Evolutionary conservation across 2,797 vertebrate species (phyloP).

Genomic region (Anguilla anguilla): DNA sequence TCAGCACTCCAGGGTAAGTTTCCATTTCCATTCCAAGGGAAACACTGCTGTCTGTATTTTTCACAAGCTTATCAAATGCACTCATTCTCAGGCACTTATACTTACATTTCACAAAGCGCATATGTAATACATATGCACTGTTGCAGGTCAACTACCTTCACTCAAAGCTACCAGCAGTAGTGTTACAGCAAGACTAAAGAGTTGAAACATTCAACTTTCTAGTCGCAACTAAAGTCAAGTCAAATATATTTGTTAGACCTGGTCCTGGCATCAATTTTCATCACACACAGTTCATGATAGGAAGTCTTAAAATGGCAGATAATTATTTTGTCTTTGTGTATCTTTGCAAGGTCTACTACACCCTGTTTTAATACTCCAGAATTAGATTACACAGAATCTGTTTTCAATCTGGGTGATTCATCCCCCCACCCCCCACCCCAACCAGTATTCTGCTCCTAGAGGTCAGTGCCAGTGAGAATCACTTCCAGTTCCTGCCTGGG

Average conservation of each 20-base stretch:
- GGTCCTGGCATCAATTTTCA: neutral
- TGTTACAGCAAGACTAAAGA: neutral
- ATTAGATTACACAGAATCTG: neutral
- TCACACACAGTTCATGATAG: neutral
- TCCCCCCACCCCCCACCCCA: neutral
- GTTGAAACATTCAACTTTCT: neutral
- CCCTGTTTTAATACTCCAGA: neutral
- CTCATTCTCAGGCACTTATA: neutral
- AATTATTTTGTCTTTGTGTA: neutral
- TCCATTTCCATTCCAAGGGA: neutral
- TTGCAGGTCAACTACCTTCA: neutral
- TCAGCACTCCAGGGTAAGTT: neutral
- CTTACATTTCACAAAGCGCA: neutral
- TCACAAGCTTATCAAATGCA: neutral
- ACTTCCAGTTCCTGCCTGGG: neutral
- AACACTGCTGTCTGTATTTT: neutral
- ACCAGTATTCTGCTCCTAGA: neutral
- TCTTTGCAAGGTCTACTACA: neutral
- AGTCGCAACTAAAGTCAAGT: neutral
- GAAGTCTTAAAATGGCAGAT: neutral
- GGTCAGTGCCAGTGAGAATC: conserved; percentile 21
- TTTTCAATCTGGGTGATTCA: neutral
- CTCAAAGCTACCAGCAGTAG: neutral
- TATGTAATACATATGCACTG: neutral
- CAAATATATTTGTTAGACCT: neutral